Evolutionary conservation across 2,888 invertebrate genomes (phyloP), one percentile per base, ranked within the genome.

Genomic region (Stenodema calcarata): DNA sequence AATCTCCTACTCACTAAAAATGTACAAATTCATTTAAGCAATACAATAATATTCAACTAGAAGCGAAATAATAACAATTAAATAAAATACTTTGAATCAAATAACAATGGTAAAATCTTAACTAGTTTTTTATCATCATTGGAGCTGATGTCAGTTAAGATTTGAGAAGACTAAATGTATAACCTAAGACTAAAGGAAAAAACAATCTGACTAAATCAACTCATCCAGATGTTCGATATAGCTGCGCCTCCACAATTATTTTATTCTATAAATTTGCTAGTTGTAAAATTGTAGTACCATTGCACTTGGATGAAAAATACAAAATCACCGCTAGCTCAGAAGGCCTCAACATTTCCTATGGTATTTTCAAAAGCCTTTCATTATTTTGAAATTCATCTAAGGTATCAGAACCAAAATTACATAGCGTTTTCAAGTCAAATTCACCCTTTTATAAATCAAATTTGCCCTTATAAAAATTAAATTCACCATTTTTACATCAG

Each of bases 41-140:
- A 62, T 62, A 62, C 9, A 23, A 62, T 62, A 62, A 62, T 62
- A 62, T 11, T 62, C 18, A 62, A 62, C 62, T 62, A 62, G 23
- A 62, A 62, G 62, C 76, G 79, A 87, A 81, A 78, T 70, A 75
- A 87, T 82, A 87, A 87, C 82, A 69, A 86, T 62, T 62, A 87
- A 86, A 87, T 87, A 87, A 86, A 87, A 87, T 87, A 87, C 87
- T 87, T 82, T 86, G 23, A 87, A 86, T 87, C 62, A 44, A 76
- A 87, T 81, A 87, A 87, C 87, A 87, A 87, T 86, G 87, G 87
- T 86, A 87, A 86, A 54, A 23, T 41, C 70, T 78, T 79, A 86
- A 86, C 69, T 44, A 78, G 41, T 44, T 62, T 62, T 62, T 27
- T 2, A 1, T 11, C 62, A 62, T 62, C 62, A 62, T 23, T 18